phyloP scores from a whole-genome alignment of 2,888 invertebrate genomes.

The Stenchaetothrips biformis region DNA sequence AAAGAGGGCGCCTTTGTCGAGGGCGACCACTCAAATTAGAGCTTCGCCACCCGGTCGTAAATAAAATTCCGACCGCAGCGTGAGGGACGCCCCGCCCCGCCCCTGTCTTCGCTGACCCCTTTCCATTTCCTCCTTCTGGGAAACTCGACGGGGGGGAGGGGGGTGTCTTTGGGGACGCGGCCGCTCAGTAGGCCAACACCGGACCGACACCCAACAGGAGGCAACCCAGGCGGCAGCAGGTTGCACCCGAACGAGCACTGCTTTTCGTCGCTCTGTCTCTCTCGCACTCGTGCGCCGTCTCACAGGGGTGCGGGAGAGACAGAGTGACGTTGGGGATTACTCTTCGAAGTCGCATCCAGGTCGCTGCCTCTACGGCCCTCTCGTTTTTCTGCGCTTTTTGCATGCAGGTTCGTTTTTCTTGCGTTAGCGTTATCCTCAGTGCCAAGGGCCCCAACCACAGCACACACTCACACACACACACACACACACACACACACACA shows the following conservation, averaged over 20 bases:
- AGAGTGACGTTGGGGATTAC: no score
- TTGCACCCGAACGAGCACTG: no score
- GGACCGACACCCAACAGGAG: no score
- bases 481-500: no score
- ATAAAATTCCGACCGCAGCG: neutral
- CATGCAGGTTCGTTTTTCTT: no score
- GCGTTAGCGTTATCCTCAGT: neutral
- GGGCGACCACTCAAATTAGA: constrained; percentile 1
- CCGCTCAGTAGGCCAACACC: neutral
- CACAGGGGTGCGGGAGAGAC: no score
- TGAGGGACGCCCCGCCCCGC: neutral
- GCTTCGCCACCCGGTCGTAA: neutral
- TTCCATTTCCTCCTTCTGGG: constrained; percentile 1
- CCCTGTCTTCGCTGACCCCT: neutral
- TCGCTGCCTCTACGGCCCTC: no score
- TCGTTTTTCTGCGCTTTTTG: no score
- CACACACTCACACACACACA: neutral
- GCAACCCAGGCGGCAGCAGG: no score
- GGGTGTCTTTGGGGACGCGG: neutral
- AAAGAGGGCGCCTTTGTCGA: neutral
- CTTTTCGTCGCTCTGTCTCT: no score
- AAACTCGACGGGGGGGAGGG: neutral
- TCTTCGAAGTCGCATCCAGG: no score
- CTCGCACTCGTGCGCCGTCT: no score
- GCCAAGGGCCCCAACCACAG: neutral